Conservation (phyloP, 2,797 vertebrate genomes). For the Benthosema pterotum region DNA sequence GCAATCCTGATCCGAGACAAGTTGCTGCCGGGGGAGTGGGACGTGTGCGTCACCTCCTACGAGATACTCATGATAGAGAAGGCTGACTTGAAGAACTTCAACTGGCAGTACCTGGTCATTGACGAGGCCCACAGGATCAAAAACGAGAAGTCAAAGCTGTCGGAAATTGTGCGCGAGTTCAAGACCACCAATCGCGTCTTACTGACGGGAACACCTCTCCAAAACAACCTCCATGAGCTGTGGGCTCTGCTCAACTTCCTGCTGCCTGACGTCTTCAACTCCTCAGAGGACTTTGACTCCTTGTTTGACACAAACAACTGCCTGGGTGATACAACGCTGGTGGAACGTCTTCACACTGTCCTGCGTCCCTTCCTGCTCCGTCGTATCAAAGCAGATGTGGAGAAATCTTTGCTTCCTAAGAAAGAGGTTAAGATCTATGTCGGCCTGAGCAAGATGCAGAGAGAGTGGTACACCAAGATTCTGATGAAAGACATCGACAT, state of each 20-base stretch:
- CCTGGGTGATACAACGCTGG: slow-evolving; percentile 94
- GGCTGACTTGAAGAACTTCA: slow-evolving; percentile 98
- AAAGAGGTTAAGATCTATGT: slow-evolving; percentile 99
- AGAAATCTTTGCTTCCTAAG: slow-evolving; percentile 96
- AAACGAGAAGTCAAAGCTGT: slow-evolving; percentile 99
- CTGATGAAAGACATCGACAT: slow-evolving; percentile 99
- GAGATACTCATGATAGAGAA: slow-evolving; percentile 99
- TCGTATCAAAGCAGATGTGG: slow-evolving; percentile 98
- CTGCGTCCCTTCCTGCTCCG: slow-evolving; percentile 95
- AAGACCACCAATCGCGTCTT: slow-evolving; percentile 98
- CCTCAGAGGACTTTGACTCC: slow-evolving; percentile 97
- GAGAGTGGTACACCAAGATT: slow-evolving; percentile 98
- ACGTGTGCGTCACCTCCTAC: slow-evolving; percentile 98
- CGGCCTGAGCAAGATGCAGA: slow-evolving; percentile 98
- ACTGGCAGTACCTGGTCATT: slow-evolving; percentile 98
- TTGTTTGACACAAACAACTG: slow-evolving; percentile 99
- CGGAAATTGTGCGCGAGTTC: slow-evolving; percentile 98
- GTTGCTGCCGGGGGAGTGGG: slow-evolving; percentile 96
- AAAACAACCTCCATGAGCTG: slow-evolving; percentile 97
- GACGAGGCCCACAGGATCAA: slow-evolving; percentile 99
- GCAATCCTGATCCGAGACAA: slow-evolving; percentile 96
- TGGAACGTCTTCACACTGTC: slow-evolving; percentile 97
- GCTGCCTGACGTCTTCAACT: slow-evolving; percentile 97
- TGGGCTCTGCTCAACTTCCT: slow-evolving; percentile 99
- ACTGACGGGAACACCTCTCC: slow-evolving; percentile 95